phyloP scores from a whole-genome alignment of 2,113 vertebrate genomes.

The Cavia aperea region DNA sequence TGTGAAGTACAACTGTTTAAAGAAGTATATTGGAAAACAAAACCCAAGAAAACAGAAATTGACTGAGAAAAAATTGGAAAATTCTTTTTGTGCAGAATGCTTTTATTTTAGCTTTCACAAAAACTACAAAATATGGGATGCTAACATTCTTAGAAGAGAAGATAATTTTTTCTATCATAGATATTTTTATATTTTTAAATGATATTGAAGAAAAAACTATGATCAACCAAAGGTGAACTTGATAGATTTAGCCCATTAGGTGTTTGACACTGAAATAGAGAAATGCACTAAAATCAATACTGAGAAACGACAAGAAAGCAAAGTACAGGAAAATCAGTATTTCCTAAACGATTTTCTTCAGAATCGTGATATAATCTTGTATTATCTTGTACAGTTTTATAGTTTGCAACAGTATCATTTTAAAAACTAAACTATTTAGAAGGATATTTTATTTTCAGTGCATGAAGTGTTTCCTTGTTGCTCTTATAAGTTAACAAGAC shows the following conservation, averaged over 20 bases:
- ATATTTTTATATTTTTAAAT: not conserved
- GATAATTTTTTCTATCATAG: not conserved
- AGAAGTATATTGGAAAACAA: not conserved
- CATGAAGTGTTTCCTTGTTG: not conserved
- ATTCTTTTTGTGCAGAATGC: not conserved
- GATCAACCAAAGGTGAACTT: not conserved
- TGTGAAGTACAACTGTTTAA: not conserved
- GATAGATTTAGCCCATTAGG: not conserved
- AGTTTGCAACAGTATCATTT: not conserved
- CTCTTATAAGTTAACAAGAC: not conserved
- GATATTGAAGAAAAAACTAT: not conserved
- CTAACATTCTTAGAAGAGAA: not conserved
- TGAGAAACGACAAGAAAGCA: not conserved
- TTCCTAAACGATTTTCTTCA: not conserved
- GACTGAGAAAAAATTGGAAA: not conserved
- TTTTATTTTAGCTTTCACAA: not conserved
- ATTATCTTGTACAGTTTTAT: not conserved
- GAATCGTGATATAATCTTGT: not conserved
- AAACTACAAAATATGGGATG: not conserved
- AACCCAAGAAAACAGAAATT: not conserved
- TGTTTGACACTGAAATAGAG: not conserved
- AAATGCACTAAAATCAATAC: slow-evolving; percentile 1
- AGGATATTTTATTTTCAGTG: not conserved
- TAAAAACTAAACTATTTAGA: not conserved
- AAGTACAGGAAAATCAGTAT: not conserved